Percentiles rank a stretch among this genome's conserved stretches.
Evolutionary conservation across 2,113 vertebrate genomes (phyloP).

Genomic region (Sialia sialis): DNA sequence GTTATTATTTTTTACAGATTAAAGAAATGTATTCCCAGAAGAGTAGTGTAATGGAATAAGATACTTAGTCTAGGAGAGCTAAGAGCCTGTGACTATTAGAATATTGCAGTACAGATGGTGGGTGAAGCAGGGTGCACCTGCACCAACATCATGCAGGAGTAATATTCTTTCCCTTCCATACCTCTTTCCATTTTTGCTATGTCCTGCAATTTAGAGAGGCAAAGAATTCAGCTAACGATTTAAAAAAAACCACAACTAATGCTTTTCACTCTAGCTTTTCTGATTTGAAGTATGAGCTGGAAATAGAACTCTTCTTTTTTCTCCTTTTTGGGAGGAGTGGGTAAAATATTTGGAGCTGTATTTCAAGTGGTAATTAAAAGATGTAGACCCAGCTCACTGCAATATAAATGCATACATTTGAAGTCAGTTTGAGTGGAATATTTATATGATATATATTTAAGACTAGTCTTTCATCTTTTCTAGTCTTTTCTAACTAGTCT

Average conservation of each 20-base stretch:
- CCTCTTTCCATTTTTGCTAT: neutral
- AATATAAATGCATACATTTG: neutral
- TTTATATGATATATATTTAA: neutral
- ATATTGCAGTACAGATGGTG: neutral
- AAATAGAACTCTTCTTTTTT: neutral
- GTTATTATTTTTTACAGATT: neutral
- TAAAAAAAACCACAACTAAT: neutral
- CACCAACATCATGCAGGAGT: neutral
- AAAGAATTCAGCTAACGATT: neutral
- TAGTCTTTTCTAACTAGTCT: too few species aligned
- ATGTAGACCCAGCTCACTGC: neutral
- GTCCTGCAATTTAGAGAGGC: neutral
- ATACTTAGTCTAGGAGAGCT: neutral
- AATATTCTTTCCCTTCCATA: neutral
- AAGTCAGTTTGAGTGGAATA: neutral
- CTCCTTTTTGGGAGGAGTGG: too few species aligned
- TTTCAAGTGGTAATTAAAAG: neutral
- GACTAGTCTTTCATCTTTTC: neutral
- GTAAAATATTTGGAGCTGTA: neutral
- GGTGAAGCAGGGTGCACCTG: neutral
- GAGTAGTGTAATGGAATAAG: neutral
- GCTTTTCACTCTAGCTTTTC: neutral
- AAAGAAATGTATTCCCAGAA: neutral
- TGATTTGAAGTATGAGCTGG: neutral
- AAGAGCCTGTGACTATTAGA: neutral